A percentile compares a stretch with the other conserved stretches of the same genome.
phyloP scores from a whole-genome alignment of 1,140 invertebrate genomes.

The Globodera ellingtonae region DNA sequence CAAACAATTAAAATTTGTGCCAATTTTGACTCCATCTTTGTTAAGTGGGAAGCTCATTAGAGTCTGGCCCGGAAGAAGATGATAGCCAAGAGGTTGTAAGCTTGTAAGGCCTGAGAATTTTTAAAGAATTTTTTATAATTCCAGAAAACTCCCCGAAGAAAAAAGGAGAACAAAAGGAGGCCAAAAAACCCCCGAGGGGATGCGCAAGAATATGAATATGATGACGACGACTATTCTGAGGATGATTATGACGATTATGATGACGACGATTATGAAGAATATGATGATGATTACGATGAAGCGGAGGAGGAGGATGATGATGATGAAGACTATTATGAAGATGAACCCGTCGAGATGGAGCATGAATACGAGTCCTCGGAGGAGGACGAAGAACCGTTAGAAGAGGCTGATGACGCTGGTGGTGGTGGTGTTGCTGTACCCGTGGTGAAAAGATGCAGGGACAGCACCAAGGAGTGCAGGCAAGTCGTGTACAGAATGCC shows the following conservation, averaged over 20 bases:
- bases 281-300: conserved; percentile 1
- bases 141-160: not conserved
- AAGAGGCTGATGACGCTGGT: not conserved
- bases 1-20: not conserved
- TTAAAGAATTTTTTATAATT: not conserved
- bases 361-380: not conserved
- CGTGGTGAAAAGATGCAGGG: not conserved
- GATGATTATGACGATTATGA: conserved; percentile 5
- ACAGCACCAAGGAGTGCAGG: not conserved
- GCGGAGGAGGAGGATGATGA: not conserved
- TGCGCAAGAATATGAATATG: not conserved
- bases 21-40: not conserved
- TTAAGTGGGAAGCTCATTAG: no score
- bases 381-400: not conserved
- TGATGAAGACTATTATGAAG: not conserved
- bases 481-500: not conserved
- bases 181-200: no score
- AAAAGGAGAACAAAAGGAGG: not conserved
- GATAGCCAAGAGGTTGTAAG: no score
- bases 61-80: not conserved
- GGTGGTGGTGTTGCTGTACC: not conserved
- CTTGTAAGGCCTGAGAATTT: not conserved
- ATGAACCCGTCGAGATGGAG: not conserved
- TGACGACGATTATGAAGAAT: not conserved
- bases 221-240: not conserved